Evolutionary conservation across 2,113 vertebrate species (phyloP).

Genomic region (Hippocampus abdominalis): DNA sequence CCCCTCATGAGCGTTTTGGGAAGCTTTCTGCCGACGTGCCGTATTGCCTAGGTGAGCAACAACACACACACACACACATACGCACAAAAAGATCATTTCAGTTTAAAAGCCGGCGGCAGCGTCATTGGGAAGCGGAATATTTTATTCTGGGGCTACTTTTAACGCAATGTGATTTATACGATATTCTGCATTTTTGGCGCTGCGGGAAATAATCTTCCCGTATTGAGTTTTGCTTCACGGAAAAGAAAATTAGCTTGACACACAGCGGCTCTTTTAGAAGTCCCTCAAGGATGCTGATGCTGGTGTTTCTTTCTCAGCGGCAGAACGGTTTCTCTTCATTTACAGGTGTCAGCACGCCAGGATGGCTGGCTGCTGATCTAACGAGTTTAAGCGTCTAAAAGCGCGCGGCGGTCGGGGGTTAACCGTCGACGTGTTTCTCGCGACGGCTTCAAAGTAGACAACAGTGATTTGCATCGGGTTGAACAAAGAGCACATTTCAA

Average conservation of each 20-base stretch:
- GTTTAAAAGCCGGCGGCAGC: constrained; percentile 26
- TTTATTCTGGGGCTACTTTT: constrained; percentile 32
- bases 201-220: constrained; percentile 8
- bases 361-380: neutral
- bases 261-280: neutral
- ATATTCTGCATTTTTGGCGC: constrained; percentile 25
- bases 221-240: constrained; percentile 14
- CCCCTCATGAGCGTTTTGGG: neutral
- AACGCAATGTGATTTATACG: constrained; percentile 55
- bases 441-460: neutral
- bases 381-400: neutral
- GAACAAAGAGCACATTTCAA: neutral
- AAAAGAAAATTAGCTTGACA: constrained; percentile 15
- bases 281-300: neutral
- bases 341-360: neutral
- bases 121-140: constrained; percentile 43
- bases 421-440: neutral
- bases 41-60: constrained; percentile 1
- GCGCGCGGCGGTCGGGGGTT: neutral
- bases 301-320: neutral
- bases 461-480: neutral
- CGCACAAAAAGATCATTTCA: constrained; percentile 18
- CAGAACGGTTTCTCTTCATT: neutral
- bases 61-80: neutral
- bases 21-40: constrained; percentile 3